Evolutionary conservation across 2,113 vertebrate genomes (phyloP).

Genomic region (Picathartes gymnocephalus): DNA sequence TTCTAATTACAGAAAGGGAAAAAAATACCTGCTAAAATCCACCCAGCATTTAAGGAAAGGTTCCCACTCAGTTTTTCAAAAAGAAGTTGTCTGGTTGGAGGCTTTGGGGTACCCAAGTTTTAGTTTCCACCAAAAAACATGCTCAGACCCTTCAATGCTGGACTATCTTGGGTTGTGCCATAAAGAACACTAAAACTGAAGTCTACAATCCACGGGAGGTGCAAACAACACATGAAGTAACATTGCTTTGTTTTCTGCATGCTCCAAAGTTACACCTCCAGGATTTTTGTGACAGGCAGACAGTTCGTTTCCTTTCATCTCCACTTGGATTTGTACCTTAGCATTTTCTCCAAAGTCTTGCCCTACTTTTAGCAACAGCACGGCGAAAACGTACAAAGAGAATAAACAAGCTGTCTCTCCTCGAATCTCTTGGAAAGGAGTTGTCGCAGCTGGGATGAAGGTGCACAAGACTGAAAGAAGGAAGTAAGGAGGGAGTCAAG

Average conservation of each 20-base stretch:
- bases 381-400: background rate
- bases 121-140: background rate
- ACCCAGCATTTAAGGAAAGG: background rate
- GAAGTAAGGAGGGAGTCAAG: background rate
- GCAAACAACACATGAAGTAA: background rate
- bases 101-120: background rate
- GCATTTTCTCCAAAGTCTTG: background rate
- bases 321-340: background rate
- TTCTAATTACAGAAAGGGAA: background rate
- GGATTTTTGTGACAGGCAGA: background rate
- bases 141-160: background rate
- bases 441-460: background rate
- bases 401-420: background rate
- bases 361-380: background rate
- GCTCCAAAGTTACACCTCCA: background rate
- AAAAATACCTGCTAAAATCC: background rate
- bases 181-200: background rate
- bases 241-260: background rate
- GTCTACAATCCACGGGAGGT: background rate
- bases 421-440: background rate
- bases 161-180: background rate
- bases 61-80: background rate
- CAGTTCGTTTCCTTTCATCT: background rate
- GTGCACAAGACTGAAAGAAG: background rate
- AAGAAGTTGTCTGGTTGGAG: background rate